A percentile compares a stretch with the other conserved stretches of the same genome.
phyloP scores from a whole-genome alignment of 2,888 invertebrate genomes.

The Acanthopleura granulata region DNA sequence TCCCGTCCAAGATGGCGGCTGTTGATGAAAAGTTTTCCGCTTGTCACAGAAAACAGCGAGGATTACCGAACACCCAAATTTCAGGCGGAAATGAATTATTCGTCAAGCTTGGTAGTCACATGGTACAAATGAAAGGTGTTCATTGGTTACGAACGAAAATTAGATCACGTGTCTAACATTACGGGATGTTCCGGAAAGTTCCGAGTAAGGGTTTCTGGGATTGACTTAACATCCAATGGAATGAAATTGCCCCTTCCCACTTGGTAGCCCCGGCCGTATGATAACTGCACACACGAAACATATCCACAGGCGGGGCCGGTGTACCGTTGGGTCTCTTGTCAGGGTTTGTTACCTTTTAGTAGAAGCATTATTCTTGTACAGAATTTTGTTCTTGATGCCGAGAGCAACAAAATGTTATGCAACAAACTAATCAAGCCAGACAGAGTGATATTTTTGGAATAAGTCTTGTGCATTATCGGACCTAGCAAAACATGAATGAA shows the following conservation, averaged over 20 bases:
- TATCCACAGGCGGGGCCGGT: too few species aligned
- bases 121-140: slow-evolving; percentile 33
- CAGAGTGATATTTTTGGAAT: too few species aligned
- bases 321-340: too few species aligned
- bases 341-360: too few species aligned
- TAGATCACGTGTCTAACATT: slow-evolving; percentile 23
- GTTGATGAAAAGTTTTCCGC: slow-evolving; percentile 95
- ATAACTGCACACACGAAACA: not conserved
- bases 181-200: slow-evolving; percentile 32
- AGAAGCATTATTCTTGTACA: too few species aligned
- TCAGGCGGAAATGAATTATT: slow-evolving; percentile 61
- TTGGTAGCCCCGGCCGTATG: not conserved
- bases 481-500: too few species aligned
- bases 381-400: too few species aligned
- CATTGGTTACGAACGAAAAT: slow-evolving; percentile 38
- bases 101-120: slow-evolving; percentile 48
- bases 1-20: slow-evolving; percentile 94
- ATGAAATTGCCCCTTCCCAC: slow-evolving; percentile 9
- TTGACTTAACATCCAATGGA: slow-evolving; percentile 19
- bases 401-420: too few species aligned
- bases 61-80: slow-evolving; percentile 60
- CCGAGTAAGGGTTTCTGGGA: slow-evolving; percentile 35
- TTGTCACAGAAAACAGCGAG: slow-evolving; percentile 83
- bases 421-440: too few species aligned
- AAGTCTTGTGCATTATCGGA: too few species aligned